Conservation (phyloP, 2,888 invertebrate species). For the Crioceris asparagi region DNA sequence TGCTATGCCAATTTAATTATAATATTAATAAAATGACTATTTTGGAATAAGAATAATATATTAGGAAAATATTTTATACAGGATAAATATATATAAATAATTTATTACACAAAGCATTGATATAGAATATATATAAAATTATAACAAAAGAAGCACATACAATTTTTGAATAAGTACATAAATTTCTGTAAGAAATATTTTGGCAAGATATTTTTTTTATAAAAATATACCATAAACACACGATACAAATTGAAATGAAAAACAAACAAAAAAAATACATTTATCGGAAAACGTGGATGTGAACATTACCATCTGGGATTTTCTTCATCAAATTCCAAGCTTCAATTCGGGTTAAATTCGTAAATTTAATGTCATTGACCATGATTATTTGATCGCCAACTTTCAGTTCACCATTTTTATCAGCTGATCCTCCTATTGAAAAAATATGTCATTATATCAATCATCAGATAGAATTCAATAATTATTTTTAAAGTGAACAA, state of each 20-base stretch:
- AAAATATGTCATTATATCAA: conserved; percentile 1
- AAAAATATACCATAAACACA: conserved; percentile 1
- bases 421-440: conserved; percentile 73
- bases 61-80: conserved; percentile 12
- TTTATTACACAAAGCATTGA: conserved; percentile 24
- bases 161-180: conserved; percentile 18
- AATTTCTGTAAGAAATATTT: conserved; percentile 14
- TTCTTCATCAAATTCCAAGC: conserved; percentile 91
- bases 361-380: conserved; percentile 72
- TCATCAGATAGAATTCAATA: conserved; percentile 1
- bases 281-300: conserved; percentile 26
- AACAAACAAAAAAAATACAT: not conserved
- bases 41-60: conserved; percentile 3
- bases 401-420: conserved; percentile 70
- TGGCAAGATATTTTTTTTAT: conserved; percentile 19
- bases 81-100: conserved; percentile 25
- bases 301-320: conserved; percentile 64
- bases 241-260: not conserved
- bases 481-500: not conserved
- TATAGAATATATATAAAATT: conserved; percentile 26
- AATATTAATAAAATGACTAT: no score
- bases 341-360: conserved; percentile 81
- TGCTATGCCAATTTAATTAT: no score
- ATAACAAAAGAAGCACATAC: conserved; percentile 21
- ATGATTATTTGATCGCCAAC: conserved; percentile 80